Evolutionary conservation across 2,888 invertebrate species (phyloP).

Genomic region (Dryobotodes eremita): DNA sequence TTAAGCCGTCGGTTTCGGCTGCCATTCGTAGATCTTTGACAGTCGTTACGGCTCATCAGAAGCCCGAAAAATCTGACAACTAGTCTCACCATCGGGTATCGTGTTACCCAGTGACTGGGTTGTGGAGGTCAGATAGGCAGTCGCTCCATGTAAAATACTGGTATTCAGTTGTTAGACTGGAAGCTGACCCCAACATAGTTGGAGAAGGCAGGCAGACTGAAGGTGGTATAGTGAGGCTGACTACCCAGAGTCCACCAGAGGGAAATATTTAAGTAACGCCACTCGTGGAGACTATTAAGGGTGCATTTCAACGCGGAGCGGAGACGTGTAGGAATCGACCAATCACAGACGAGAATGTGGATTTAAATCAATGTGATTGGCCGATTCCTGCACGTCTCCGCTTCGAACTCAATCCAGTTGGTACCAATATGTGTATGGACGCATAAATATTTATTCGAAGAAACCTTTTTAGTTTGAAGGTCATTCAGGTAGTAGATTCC

Average conservation of each 20-base stretch:
- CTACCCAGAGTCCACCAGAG: background rate
- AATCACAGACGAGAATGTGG: background rate
- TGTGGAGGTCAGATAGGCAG: background rate
- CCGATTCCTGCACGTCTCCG: background rate
- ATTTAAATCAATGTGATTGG: background rate
- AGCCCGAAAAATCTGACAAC: background rate
- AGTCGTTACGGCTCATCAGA: background rate
- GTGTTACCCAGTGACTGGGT: background rate
- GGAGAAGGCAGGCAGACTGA: background rate
- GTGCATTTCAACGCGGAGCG: too few relatives aligned
- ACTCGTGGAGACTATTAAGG: background rate
- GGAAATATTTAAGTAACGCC: background rate
- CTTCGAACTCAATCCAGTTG: too few relatives aligned
- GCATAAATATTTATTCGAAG: background rate
- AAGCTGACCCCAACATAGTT: background rate
- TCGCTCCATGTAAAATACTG: background rate
- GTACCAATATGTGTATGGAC: background rate
- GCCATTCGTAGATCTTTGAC: background rate
- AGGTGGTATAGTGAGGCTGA: background rate
- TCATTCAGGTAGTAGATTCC: constrained; percentile 39
- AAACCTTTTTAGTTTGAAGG: constrained; percentile 27
- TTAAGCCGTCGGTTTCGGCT: background rate
- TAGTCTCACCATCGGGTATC: background rate
- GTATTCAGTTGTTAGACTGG: background rate
- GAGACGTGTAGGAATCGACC: background rate